Evolutionary conservation across 2,797 vertebrate species (phyloP).

Genomic region (Phrynocephalus guinanensis): DNA sequence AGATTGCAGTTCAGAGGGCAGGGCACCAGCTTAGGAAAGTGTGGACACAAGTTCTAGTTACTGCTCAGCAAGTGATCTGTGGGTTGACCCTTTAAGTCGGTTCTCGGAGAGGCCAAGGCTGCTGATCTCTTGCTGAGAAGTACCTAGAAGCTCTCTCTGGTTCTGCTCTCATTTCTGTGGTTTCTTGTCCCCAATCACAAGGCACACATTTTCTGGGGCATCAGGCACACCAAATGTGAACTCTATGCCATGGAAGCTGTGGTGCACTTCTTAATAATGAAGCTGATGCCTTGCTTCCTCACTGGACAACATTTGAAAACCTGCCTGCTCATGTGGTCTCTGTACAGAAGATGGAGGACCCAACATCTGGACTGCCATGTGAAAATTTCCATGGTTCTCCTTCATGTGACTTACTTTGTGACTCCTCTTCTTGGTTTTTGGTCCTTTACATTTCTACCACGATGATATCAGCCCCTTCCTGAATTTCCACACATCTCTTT

Average conservation of each 20-base stretch:
- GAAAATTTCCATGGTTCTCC: background rate
- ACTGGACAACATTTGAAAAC: background rate
- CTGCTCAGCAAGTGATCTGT: constrained; percentile 17
- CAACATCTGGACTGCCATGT: background rate
- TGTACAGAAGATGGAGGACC: background rate
- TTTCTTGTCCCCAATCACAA: constrained; percentile 5
- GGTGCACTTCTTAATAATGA: background rate
- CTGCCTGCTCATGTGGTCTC: background rate
- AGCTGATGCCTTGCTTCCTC: background rate
- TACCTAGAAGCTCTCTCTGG: background rate
- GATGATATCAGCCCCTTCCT: background rate
- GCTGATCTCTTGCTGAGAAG: constrained; percentile 6
- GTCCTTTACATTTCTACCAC: background rate
- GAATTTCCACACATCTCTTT: background rate
- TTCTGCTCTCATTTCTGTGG: background rate
- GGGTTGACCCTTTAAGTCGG: constrained; percentile 9
- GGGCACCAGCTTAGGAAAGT: constrained; percentile 8
- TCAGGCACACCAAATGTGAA: background rate
- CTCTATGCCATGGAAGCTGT: background rate
- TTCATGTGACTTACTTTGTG: background rate
- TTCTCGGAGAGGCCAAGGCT: constrained; percentile 18
- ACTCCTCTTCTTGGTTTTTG: background rate
- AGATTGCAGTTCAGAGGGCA: constrained; percentile 33
- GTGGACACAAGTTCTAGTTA: constrained; percentile 12
- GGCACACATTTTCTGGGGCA: constrained; percentile 5